Percentiles rank a stretch among this genome's conserved stretches.
phyloP scores from a whole-genome alignment of 2,113 vertebrate species.

The Potamarius usumacintae region DNA sequence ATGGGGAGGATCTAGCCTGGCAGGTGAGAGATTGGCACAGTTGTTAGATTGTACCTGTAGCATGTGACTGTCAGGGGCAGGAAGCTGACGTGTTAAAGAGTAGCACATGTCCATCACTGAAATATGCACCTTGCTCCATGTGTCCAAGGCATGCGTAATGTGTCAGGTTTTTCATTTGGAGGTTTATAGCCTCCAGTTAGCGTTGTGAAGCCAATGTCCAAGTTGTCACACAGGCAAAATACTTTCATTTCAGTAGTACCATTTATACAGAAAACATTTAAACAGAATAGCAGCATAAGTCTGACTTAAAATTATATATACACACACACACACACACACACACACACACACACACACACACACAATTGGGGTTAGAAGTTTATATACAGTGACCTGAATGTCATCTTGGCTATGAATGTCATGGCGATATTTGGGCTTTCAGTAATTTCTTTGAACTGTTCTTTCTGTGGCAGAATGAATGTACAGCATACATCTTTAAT shows the following conservation, averaged over 20 bases:
- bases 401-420: too few relatives aligned
- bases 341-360: too few relatives aligned
- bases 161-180: not conserved
- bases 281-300: not conserved
- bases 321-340: too few relatives aligned
- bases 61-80: not conserved
- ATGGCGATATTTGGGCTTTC: too few relatives aligned
- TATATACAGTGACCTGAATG: too few relatives aligned
- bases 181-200: not conserved
- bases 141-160: not conserved
- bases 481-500: too few relatives aligned
- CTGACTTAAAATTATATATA: not conserved
- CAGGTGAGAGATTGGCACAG: constrained; percentile 69
- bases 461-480: too few relatives aligned
- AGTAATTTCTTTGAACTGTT: too few relatives aligned
- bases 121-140: not conserved
- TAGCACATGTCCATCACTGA: not conserved
- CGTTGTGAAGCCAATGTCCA: not conserved
- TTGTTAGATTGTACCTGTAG: not conserved
- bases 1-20: constrained; percentile 79
- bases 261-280: not conserved
- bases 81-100: not conserved
- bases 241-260: not conserved
- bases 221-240: not conserved
- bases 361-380: too few relatives aligned